Percentiles rank a stretch among this genome's conserved stretches.
phyloP scores from a whole-genome alignment of 2,113 vertebrate genomes.

The Pleuronectes platessa region DNA sequence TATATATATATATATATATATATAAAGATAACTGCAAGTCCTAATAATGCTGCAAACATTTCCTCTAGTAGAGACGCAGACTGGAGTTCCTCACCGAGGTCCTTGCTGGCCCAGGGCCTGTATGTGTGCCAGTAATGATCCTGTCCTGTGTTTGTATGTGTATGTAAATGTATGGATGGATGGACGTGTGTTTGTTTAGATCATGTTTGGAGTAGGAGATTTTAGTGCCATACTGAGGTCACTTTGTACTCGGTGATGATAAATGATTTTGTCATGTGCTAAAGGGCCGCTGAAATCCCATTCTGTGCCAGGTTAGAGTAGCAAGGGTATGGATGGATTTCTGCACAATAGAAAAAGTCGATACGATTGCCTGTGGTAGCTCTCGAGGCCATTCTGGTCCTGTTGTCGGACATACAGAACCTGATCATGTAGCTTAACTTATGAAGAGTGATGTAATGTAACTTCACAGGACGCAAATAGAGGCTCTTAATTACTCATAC shows the following conservation, averaged over 20 bases:
- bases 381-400: slow-evolving; percentile 29
- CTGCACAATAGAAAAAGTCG: slow-evolving; percentile 59
- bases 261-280: slow-evolving; percentile 52
- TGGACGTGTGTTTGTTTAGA: slow-evolving; percentile 34
- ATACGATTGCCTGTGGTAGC: slow-evolving; percentile 48
- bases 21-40: slow-evolving; percentile 40
- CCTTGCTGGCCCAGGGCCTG: slow-evolving; percentile 52
- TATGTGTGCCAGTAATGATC: slow-evolving; percentile 30
- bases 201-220: slow-evolving; percentile 40
- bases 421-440: slow-evolving; percentile 50
- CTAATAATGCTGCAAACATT: slow-evolving; percentile 70
- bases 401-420: slow-evolving; percentile 31
- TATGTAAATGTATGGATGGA: slow-evolving; percentile 44
- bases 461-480: slow-evolving; percentile 29
- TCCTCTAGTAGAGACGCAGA: slow-evolving; percentile 36
- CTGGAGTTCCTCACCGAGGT: slow-evolving; percentile 29
- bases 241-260: slow-evolving; percentile 61
- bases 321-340: slow-evolving; percentile 33
- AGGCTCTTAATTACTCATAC: slow-evolving; percentile 19
- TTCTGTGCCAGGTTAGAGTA: slow-evolving; percentile 46
- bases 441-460: slow-evolving; percentile 42
- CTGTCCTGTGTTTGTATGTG: slow-evolving; percentile 32
- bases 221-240: slow-evolving; percentile 58
- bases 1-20: not conserved
- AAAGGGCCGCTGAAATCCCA: slow-evolving; percentile 56